Conservation (phyloP, 2,113 vertebrate genomes). For the Marmota monax region DNA sequence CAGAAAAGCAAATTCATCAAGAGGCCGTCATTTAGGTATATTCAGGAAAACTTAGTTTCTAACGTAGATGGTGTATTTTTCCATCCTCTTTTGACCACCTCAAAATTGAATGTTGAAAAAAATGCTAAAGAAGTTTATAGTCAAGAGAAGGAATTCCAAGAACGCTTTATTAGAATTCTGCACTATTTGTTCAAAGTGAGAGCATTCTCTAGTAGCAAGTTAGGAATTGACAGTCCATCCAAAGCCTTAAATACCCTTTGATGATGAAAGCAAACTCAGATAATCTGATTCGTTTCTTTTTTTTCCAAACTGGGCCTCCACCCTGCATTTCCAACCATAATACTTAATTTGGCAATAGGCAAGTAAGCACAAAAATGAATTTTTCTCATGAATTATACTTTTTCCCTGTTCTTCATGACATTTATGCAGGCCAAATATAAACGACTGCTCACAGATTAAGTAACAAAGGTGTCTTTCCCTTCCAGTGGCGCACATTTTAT, state of each 20-base stretch:
- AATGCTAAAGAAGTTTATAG: not conserved
- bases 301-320: constrained; percentile 72
- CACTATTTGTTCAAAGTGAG: not conserved
- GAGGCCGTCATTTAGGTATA: not conserved
- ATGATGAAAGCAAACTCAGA: constrained; percentile 72
- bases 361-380: constrained; percentile 65
- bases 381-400: constrained; percentile 75
- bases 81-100: constrained; percentile 32
- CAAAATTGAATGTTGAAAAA: constrained; percentile 50
- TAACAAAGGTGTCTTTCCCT: constrained; percentile 77
- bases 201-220: constrained; percentile 21
- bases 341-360: constrained; percentile 74
- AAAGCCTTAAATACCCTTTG: constrained; percentile 52
- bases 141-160: not conserved
- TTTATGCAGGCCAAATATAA: constrained; percentile 70
- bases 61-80: constrained; percentile 38
- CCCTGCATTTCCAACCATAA: constrained; percentile 74
- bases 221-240: not conserved
- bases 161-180: not conserved
- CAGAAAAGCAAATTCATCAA: constrained; percentile 39
- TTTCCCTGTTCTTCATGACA: constrained; percentile 71
- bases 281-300: constrained; percentile 58
- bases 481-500: constrained; percentile 81
- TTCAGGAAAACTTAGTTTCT: constrained; percentile 45
- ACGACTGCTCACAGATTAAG: constrained; percentile 52